Evolutionary conservation across 2,888 invertebrate species (phyloP).

Genomic region (Lasioglossum vierecki): DNA sequence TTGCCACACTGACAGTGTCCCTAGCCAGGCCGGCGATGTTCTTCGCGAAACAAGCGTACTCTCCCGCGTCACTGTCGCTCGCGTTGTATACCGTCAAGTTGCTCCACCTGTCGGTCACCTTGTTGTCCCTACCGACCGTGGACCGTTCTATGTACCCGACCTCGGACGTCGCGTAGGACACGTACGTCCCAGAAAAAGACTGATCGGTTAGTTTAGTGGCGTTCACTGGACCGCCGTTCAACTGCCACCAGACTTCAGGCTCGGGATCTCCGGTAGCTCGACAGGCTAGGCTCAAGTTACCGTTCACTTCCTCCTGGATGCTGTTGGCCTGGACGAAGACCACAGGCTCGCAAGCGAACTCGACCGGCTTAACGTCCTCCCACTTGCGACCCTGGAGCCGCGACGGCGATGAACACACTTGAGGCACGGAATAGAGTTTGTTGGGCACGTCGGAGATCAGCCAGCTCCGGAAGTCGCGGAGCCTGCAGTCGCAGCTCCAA

Average conservation of each 20-base stretch:
- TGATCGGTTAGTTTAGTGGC: slow-evolving; percentile 71
- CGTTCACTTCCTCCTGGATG: slow-evolving; percentile 91
- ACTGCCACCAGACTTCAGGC: slow-evolving; percentile 92
- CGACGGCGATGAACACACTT: slow-evolving; percentile 90
- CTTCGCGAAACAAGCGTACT: slow-evolving; percentile 92
- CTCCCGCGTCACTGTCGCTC: slow-evolving; percentile 92
- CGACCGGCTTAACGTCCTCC: slow-evolving; percentile 90
- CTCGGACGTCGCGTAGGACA: slow-evolving; percentile 58
- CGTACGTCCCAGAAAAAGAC: slow-evolving; percentile 66
- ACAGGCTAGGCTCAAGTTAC: slow-evolving; percentile 93
- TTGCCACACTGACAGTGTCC: slow-evolving; percentile 86
- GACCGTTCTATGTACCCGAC: slow-evolving; percentile 38
- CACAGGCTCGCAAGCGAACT: slow-evolving; percentile 93
- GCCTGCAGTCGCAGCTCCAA: slow-evolving; percentile 95
- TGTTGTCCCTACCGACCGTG: slow-evolving; percentile 29
- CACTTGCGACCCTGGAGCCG: slow-evolving; percentile 89
- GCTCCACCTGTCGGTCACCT: slow-evolving; percentile 87
- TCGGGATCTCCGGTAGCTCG: slow-evolving; percentile 93
- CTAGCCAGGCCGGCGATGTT: slow-evolving; percentile 86
- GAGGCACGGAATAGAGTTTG: slow-evolving; percentile 90
- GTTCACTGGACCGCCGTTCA: slow-evolving; percentile 89
- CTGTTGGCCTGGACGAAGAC: slow-evolving; percentile 85
- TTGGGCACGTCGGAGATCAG: slow-evolving; percentile 86
- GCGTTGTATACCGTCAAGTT: slow-evolving; percentile 93
- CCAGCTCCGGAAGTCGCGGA: slow-evolving; percentile 94